Conservation (phyloP, 2,797 vertebrate genomes). For the Triplophysa bombifrons region DNA sequence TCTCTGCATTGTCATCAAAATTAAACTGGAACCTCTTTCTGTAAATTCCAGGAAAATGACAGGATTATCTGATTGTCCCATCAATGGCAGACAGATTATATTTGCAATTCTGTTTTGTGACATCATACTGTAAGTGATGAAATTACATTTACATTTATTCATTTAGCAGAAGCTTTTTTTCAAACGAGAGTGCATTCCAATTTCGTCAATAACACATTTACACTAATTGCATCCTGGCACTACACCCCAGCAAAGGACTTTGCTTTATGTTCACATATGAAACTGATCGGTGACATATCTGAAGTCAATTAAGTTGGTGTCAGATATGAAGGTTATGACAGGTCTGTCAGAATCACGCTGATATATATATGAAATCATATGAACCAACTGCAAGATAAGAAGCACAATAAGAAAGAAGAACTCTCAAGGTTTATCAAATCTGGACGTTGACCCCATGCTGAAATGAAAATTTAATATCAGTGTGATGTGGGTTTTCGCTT, state of each 20-base stretch:
- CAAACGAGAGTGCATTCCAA: no score
- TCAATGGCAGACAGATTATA: no score
- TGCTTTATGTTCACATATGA: not conserved
- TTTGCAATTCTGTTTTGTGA: no score
- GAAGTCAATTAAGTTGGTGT: conserved; percentile 13
- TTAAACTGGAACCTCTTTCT: no score
- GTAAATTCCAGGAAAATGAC: no score
- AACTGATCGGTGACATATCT: not conserved
- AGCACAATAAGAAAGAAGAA: not conserved
- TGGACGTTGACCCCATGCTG: conserved; percentile 7
- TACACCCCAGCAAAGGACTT: not conserved
- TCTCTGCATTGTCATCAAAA: not conserved
- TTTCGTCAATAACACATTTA: not conserved
- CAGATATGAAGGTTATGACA: conserved; percentile 1
- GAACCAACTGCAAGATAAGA: not conserved
- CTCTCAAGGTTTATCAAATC: not conserved
- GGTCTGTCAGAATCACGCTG: not conserved
- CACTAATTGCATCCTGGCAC: not conserved
- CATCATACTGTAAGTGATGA: no score
- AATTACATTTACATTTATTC: no score
- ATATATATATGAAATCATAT: not conserved
- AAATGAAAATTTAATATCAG: conserved; percentile 7
- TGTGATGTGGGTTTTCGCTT: not conserved
- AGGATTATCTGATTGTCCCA: no score
- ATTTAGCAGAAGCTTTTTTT: no score